These are phyloP conservation scores for Diachasmimorpha longicaudata DNA, from an alignment of 1,140 invertebrate genomes.

Conservation along the genomic window DNA sequence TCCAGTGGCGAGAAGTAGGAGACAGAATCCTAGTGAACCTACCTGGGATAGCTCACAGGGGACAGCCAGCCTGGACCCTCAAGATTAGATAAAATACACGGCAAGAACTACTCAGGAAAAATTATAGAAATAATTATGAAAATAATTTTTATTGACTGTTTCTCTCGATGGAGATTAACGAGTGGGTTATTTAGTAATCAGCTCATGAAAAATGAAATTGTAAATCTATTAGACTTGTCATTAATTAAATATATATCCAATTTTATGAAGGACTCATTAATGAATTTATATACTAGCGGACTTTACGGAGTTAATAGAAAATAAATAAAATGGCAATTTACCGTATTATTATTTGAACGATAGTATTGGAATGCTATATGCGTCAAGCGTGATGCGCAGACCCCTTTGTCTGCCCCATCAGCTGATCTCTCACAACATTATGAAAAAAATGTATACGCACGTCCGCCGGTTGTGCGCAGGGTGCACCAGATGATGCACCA, in stretches of 20 bases:
- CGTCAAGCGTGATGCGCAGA: not conserved
- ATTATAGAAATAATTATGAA: too few relatives aligned
- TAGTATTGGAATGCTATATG: not conserved
- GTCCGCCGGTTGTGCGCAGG: not conserved
- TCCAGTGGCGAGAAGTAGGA: conserved; percentile 38
- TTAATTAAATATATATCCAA: too few relatives aligned
- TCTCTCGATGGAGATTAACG: too few relatives aligned
- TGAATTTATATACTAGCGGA: too few relatives aligned
- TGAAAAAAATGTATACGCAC: not conserved
- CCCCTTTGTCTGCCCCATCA: not conserved
- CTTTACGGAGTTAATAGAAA: too few relatives aligned
- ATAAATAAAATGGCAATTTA: too few relatives aligned
- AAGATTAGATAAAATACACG: conserved; percentile 30
- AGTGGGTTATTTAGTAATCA: too few relatives aligned
- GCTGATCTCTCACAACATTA: not conserved
- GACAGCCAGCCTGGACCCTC: conserved; percentile 54
- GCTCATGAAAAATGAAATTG: too few relatives aligned
- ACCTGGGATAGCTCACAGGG: conserved; percentile 41
- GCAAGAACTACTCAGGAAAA: too few relatives aligned
- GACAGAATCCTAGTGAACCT: conserved; percentile 37
- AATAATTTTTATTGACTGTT: too few relatives aligned
- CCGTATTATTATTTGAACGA: not conserved
- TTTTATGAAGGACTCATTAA: too few relatives aligned
- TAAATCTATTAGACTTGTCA: too few relatives aligned
- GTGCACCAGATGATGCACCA: not conserved